Base-by-base conservation (phyloP, 2,888 invertebrate genomes). In the Nomada lathburiana region DNA sequence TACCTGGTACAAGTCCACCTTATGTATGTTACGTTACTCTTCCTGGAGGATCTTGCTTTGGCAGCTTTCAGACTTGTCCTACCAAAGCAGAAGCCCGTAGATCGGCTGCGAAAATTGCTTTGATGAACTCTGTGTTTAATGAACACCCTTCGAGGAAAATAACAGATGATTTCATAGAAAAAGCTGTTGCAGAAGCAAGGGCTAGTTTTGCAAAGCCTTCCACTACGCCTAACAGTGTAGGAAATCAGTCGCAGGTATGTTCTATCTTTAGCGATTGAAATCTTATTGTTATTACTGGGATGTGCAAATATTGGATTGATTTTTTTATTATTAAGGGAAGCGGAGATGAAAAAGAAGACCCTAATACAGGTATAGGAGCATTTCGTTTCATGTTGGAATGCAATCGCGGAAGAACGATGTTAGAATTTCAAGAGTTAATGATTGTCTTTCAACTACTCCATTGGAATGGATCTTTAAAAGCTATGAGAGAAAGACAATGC, bases 101-200 rank as follows among this genome's bases (percentile, higher is more conserved):
- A 88, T 98, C 98, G 91, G 98, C 98, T 0, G 98, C 98, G 1
- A 98, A 98, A 95, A 98, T 98, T 88, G 98, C 98, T 1, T 95
- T 98, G 23, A 98, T 98, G 98, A 98, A 98, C 94, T 98, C 98
- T 13, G 98, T 98, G 68, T 98, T 98, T 94, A 98, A 98, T 93
- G 98, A 98, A 92, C 98, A 98, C 94, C 98, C 98, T 59, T 98
- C 98, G 1, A 95, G 98, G 77, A 96, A 97, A 89, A 98, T 98
- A 90, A 97, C 98, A 7, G 98, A 98, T 92, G 98, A 98, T 92
- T 98, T 98, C 93, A 98, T 98, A 74, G 98, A 98, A 93, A 98
- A 98, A 94, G 98, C 98, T 52, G 97, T 98, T 52, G 96, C 97
- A 23, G 98, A 98, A 94, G 98, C 98, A n/a, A 95, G 97, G 65